A percentile compares a stretch with the other conserved stretches of the same genome.
phyloP scores from a whole-genome alignment of 2,888 invertebrate genomes.

The Cyrtodaria siliqua region DNA sequence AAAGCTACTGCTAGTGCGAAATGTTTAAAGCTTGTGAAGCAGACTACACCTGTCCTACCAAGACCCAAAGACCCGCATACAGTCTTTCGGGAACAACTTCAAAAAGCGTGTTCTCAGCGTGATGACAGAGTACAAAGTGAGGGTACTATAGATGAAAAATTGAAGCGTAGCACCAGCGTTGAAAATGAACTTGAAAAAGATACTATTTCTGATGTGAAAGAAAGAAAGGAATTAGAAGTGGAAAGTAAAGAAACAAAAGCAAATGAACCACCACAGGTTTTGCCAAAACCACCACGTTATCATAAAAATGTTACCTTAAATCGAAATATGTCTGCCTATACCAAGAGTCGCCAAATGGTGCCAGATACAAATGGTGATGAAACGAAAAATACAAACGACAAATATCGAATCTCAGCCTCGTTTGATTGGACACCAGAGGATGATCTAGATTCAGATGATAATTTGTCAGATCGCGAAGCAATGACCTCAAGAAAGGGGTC shows the following conservation, averaged over 20 bases:
- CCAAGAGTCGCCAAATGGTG: constrained; percentile 14
- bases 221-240: constrained; percentile 24
- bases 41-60: constrained; percentile 67
- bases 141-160: constrained; percentile 65
- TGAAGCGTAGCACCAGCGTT: constrained; percentile 33
- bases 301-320: constrained; percentile 59
- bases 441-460: constrained; percentile 80
- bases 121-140: constrained; percentile 65
- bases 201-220: constrained; percentile 19
- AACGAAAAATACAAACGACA: constrained; percentile 19
- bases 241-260: constrained; percentile 37
- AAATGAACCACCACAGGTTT: constrained; percentile 51
- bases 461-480: constrained; percentile 68
- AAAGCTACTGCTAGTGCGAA: constrained; percentile 72
- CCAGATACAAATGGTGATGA: too few species aligned
- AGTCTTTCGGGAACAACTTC: constrained; percentile 73
- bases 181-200: constrained; percentile 12
- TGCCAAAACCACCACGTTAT: constrained; percentile 61
- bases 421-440: constrained; percentile 79
- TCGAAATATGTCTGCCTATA: constrained; percentile 28
- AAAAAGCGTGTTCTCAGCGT: constrained; percentile 69
- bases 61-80: constrained; percentile 75
- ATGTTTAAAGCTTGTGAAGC: constrained; percentile 69
- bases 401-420: constrained; percentile 50
- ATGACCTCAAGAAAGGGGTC: constrained; percentile 52